Percentiles rank a stretch among this genome's conserved stretches.
Evolutionary conservation across 2,113 vertebrate species (phyloP).

Genomic region (Chrysemys picta): DNA sequence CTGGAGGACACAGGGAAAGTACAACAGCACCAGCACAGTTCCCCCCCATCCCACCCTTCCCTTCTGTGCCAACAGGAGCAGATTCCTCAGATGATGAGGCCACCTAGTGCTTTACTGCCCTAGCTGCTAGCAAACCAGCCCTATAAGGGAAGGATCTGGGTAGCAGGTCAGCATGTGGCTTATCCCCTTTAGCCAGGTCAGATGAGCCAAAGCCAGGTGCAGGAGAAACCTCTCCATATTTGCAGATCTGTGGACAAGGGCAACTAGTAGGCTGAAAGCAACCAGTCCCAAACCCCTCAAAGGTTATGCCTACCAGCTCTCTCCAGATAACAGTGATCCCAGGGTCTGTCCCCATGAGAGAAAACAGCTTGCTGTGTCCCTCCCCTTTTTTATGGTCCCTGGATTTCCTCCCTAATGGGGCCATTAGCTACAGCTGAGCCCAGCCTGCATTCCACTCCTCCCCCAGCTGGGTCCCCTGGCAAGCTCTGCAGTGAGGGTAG

Average conservation of each 20-base stretch:
- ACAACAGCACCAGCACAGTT: too few relatives aligned
- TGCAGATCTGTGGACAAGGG: not conserved
- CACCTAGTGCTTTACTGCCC: not conserved
- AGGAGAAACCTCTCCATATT: not conserved
- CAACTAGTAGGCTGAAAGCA: not conserved
- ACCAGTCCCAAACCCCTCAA: not conserved
- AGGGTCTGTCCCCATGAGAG: too few relatives aligned
- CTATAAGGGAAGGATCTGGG: rapidly evolving
- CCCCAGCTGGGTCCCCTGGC: not conserved
- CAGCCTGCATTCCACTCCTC: not conserved
- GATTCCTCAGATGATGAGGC: not conserved
- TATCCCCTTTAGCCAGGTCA: not conserved
- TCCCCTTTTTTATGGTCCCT: not conserved
- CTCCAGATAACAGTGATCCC: not conserved
- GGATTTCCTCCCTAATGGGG: not conserved
- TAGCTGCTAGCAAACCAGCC: not conserved
- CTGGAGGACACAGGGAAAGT: not conserved
- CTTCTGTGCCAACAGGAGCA: not conserved
- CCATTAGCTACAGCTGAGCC: not conserved
- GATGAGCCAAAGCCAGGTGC: not conserved
- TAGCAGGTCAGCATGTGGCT: not conserved
- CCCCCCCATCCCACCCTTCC: not conserved
- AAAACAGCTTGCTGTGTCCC: not conserved
- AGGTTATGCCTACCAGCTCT: not conserved
- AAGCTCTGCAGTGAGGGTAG: not conserved